These are phyloP conservation scores for Amphimedon queenslandica DNA, from an alignment of 37 sponge, comb jelly and placozoan species.

Conservation along the genomic window DNA sequence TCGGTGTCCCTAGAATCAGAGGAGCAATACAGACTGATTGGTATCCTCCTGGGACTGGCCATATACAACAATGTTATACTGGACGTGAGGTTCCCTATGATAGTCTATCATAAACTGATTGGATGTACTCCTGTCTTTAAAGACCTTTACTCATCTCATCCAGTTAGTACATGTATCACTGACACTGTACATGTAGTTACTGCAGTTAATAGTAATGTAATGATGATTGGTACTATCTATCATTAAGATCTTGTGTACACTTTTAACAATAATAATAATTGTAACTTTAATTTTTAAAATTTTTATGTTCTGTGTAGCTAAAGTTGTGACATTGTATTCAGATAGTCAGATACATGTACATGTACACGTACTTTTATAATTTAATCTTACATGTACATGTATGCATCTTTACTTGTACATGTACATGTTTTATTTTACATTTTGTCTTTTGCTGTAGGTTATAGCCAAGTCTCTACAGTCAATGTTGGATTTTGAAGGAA, in stretches of 20 bases:
- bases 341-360: too few species aligned
- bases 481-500: slow-evolving; percentile 72
- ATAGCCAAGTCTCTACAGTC: slow-evolving; percentile 71
- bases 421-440: too few species aligned
- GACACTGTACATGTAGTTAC: too few species aligned
- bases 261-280: not conserved
- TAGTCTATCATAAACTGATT: slow-evolving; percentile 80
- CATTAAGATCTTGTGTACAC: not conserved
- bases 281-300: too few species aligned
- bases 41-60: slow-evolving; percentile 91
- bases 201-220: too few species aligned
- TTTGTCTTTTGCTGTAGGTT: slow-evolving; percentile 38
- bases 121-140: slow-evolving; percentile 59
- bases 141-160: slow-evolving; percentile 81
- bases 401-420: too few species aligned
- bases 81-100: slow-evolving; percentile 93
- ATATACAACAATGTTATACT: slow-evolving; percentile 97
- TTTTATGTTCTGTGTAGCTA: too few species aligned
- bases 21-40: slow-evolving; percentile 79
- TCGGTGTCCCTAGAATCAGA: slow-evolving; percentile 83
- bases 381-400: too few species aligned
- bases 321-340: too few species aligned
- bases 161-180: too few species aligned
- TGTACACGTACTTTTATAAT: too few species aligned
- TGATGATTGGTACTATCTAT: too few species aligned